Evolutionary conservation across 1,140 invertebrate species (phyloP).

Genomic region (Calycopis cecrops): DNA sequence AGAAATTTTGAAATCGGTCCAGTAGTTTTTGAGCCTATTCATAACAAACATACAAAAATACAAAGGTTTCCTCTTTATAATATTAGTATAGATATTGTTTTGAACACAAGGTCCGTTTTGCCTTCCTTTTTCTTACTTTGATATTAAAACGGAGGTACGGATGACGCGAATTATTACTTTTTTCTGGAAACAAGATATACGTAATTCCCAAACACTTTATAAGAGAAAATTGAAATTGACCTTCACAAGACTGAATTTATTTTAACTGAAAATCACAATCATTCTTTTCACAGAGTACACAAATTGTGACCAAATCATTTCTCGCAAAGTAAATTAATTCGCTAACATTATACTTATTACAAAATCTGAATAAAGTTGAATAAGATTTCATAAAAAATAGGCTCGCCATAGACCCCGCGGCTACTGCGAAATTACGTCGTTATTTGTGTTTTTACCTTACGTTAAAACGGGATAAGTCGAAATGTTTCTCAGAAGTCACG

Average conservation of each 20-base stretch:
- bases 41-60: too few relatives aligned
- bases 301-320: conserved; percentile 58
- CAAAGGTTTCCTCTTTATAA: too few relatives aligned
- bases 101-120: too few relatives aligned
- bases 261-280: conserved; percentile 66
- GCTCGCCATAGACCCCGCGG: conserved; percentile 52
- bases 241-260: conserved; percentile 43
- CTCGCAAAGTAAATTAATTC: conserved; percentile 69
- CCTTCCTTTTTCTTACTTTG: too few relatives aligned
- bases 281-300: conserved; percentile 62
- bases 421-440: conserved; percentile 66
- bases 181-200: too few relatives aligned
- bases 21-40: too few relatives aligned
- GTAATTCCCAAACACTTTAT: too few relatives aligned
- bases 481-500: conserved; percentile 14
- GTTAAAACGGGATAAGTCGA: conserved; percentile 28
- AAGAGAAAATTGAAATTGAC: conserved; percentile 33
- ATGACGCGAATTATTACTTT: too few relatives aligned
- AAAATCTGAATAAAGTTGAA: conserved; percentile 67
- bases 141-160: too few relatives aligned
- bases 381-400: conserved; percentile 69
- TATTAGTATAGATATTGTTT: too few relatives aligned
- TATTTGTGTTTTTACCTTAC: conserved; percentile 59
- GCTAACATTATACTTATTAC: conserved; percentile 66
- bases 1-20: too few relatives aligned